Evolutionary conservation across 2,113 vertebrate species (phyloP).

Genomic region (Ophiodon elongatus): DNA sequence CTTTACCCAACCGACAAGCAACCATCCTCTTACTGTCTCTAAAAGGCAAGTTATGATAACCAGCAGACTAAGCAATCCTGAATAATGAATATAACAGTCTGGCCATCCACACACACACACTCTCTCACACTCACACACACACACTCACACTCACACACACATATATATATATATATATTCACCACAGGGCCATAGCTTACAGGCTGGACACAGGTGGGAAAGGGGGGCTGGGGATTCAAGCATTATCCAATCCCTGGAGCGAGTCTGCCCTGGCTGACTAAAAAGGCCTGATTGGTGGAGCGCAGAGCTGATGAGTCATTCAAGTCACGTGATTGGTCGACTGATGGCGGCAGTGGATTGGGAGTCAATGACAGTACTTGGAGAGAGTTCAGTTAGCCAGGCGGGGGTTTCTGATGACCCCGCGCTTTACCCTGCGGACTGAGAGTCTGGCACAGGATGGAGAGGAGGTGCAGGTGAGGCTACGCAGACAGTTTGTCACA

Average conservation of each 20-base stretch:
- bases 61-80: slow-evolving; percentile 61
- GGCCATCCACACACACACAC: slow-evolving; percentile 45
- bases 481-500: slow-evolving; percentile 46
- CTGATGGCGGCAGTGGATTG: slow-evolving; percentile 46
- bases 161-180: slow-evolving; percentile 2
- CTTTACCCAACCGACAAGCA: slow-evolving; percentile 25
- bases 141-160: slow-evolving; percentile 29
- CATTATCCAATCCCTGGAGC: slow-evolving; percentile 76
- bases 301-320: slow-evolving; percentile 62
- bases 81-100: slow-evolving; percentile 70
- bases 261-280: slow-evolving; percentile 65
- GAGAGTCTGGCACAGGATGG: slow-evolving; percentile 41
- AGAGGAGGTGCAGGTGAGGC: slow-evolving; percentile 30
- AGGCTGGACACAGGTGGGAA: slow-evolving; percentile 76
- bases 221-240: slow-evolving; percentile 64
- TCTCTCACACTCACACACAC: slow-evolving; percentile 1
- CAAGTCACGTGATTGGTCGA: slow-evolving; percentile 37
- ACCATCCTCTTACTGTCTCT: slow-evolving; percentile 24
- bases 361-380: slow-evolving; percentile 43
- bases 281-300: slow-evolving; percentile 67
- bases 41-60: slow-evolving; percentile 62
- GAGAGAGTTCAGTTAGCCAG: slow-evolving; percentile 32
- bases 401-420: slow-evolving; percentile 35
- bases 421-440: slow-evolving; percentile 42
- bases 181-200: slow-evolving; percentile 78